phyloP scores from a whole-genome alignment of 2,888 invertebrate genomes.

The Zele albiditarsus region DNA sequence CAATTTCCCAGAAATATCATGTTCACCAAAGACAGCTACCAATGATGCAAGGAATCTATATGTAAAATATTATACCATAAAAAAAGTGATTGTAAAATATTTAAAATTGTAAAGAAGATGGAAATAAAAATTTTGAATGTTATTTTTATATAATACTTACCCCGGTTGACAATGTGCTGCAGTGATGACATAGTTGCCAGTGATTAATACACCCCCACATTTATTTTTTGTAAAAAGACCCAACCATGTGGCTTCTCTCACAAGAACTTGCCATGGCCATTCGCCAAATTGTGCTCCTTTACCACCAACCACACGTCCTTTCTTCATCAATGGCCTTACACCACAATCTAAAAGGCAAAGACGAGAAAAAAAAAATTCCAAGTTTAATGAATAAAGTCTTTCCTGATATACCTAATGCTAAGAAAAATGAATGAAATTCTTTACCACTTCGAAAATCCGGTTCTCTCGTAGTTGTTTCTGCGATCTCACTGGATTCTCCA shows the following conservation, averaged over 20 bases:
- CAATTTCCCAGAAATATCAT: constrained; percentile 89
- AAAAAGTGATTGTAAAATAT: background rate
- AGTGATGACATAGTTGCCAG: constrained; percentile 89
- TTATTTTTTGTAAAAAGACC: constrained; percentile 96
- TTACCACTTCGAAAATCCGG: constrained; percentile 66
- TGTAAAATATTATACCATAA: constrained; percentile 8
- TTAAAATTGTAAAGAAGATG: constrained; percentile 6
- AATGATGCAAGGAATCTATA: constrained; percentile 88
- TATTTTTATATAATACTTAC: constrained; percentile 73
- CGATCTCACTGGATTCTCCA: constrained; percentile 24
- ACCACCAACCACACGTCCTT: constrained; percentile 91
- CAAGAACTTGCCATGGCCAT: constrained; percentile 95
- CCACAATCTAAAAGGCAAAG: constrained; percentile 83
- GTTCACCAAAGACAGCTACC: constrained; percentile 93
- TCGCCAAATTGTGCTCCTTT: constrained; percentile 89
- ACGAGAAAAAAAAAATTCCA: constrained; percentile 51
- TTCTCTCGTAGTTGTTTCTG: constrained; percentile 69
- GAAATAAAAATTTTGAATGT: constrained; percentile 17
- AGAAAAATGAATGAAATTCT: constrained; percentile 34
- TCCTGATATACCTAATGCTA: background rate
- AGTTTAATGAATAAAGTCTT: constrained; percentile 17
- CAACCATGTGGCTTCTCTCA: constrained; percentile 93
- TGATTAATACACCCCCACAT: constrained; percentile 95
- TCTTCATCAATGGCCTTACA: constrained; percentile 84
- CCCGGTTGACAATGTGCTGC: constrained; percentile 97